A percentile compares a stretch with the other conserved stretches of the same genome.
Conservation (phyloP, 64 coral and sea anemone species). For the Cladopsammia gracilis region DNA sequence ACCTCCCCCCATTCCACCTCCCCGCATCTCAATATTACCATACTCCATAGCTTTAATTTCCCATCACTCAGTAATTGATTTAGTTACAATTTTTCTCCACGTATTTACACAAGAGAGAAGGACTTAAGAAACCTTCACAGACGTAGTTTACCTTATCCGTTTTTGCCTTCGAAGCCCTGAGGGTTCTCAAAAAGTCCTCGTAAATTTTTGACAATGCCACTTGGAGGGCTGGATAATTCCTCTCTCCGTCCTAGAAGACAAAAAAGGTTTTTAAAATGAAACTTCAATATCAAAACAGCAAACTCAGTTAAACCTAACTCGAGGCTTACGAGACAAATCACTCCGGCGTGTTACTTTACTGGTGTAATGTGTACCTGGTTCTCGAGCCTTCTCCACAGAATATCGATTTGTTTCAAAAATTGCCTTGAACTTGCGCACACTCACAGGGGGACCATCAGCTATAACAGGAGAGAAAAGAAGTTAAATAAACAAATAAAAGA, state of each 20-base stretch:
- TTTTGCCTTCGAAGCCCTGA: constrained; percentile 6
- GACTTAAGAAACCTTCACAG: no score
- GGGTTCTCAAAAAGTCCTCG: constrained; percentile 37
- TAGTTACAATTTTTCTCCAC: no score
- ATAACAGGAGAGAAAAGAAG: not conserved
- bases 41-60: no score
- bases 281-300: not conserved
- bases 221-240: constrained; percentile 15
- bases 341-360: not conserved
- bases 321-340: no score
- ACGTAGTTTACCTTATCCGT: not conserved
- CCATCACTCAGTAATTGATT: no score
- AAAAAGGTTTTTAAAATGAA: not conserved
- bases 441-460: constrained; percentile 45
- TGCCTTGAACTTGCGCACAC: constrained; percentile 35
- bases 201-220: constrained; percentile 44
- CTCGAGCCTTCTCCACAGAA: constrained; percentile 1
- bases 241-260: constrained; percentile 18
- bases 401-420: constrained; percentile 30
- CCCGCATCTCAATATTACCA: no score
- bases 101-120: no score
- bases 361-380: not conserved
- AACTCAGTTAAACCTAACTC: not conserved
- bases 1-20: no score
- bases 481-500: not conserved